Conservation (phyloP, 2,888 invertebrate species). For the Mythimna pallens region DNA sequence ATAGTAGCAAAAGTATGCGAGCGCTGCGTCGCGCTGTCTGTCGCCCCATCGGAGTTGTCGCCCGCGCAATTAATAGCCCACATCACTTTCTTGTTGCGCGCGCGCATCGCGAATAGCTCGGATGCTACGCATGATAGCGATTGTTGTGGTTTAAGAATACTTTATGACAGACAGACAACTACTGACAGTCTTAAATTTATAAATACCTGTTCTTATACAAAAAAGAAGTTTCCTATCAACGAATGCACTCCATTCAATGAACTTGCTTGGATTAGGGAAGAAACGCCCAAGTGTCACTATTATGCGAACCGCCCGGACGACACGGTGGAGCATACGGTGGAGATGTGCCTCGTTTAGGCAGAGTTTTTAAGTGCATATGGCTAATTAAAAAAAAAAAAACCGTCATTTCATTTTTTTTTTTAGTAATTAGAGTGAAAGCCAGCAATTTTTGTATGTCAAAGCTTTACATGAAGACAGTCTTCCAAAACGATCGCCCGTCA, state of each 20-base stretch:
- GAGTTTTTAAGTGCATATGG: too few relatives aligned
- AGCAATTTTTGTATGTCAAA: background rate
- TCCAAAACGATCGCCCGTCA: too few relatives aligned
- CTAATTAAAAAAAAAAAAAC: too few relatives aligned
- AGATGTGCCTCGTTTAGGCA: too few relatives aligned
- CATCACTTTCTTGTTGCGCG: constrained; percentile 46
- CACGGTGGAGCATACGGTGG: too few relatives aligned
- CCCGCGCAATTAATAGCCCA: constrained; percentile 65
- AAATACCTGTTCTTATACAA: background rate
- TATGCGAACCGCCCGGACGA: too few relatives aligned
- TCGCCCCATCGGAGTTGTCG: constrained; percentile 53
- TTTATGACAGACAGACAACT: constrained; percentile 28
- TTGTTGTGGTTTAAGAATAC: constrained; percentile 36
- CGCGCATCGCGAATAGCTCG: constrained; percentile 43
- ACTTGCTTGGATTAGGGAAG: background rate
- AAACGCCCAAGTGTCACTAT: too few relatives aligned
- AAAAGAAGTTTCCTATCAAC: background rate
- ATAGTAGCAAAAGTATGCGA: constrained; percentile 48
- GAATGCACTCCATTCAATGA: background rate
- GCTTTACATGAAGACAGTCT: background rate
- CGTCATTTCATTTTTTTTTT: too few relatives aligned
- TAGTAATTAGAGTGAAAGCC: too few relatives aligned
- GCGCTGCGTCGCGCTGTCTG: constrained; percentile 64
- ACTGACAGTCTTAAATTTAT: background rate
- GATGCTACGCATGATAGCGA: constrained; percentile 49